A percentile compares a stretch with the other conserved stretches of the same genome.
Evolutionary conservation across 2,888 invertebrate genomes (phyloP).

Genomic region (Spicauda simplicius): DNA sequence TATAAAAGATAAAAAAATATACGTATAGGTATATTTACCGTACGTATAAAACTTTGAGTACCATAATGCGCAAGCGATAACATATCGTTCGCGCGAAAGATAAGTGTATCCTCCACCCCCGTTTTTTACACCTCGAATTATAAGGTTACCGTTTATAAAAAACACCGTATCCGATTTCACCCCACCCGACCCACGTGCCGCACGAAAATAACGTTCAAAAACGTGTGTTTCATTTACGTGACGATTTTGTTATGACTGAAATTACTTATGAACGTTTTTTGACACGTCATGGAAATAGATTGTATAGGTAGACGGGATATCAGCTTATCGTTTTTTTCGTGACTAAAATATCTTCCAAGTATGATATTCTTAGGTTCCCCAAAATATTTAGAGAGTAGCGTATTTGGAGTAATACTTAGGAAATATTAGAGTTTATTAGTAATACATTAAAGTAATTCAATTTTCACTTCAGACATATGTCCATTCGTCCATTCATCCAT

Average conservation of each 20-base stretch:
- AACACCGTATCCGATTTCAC: constrained; percentile 58
- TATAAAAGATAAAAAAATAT: too few relatives aligned
- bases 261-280: constrained; percentile 64
- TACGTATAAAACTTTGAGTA: constrained; percentile 57
- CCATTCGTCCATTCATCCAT: too few relatives aligned
- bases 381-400: too few relatives aligned
- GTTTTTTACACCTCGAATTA: constrained; percentile 67
- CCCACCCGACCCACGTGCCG: constrained; percentile 50
- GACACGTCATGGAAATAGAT: constrained; percentile 49
- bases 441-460: too few relatives aligned
- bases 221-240: constrained; percentile 80
- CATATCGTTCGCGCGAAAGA: constrained; percentile 79
- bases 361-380: too few relatives aligned
- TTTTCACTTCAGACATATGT: too few relatives aligned
- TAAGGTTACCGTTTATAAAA: constrained; percentile 61
- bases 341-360: constrained; percentile 22
- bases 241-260: constrained; percentile 81
- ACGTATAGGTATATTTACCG: too few relatives aligned
- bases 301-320: constrained; percentile 7
- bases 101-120: constrained; percentile 67
- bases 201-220: constrained; percentile 63
- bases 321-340: constrained; percentile 12
- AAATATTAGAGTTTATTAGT: too few relatives aligned
- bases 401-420: too few relatives aligned
- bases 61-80: constrained; percentile 59